Evolutionary conservation across 1,140 invertebrate species (phyloP), one percentile per base, ranked within the genome.

Genomic region (Alviniconcha marisindica): DNA sequence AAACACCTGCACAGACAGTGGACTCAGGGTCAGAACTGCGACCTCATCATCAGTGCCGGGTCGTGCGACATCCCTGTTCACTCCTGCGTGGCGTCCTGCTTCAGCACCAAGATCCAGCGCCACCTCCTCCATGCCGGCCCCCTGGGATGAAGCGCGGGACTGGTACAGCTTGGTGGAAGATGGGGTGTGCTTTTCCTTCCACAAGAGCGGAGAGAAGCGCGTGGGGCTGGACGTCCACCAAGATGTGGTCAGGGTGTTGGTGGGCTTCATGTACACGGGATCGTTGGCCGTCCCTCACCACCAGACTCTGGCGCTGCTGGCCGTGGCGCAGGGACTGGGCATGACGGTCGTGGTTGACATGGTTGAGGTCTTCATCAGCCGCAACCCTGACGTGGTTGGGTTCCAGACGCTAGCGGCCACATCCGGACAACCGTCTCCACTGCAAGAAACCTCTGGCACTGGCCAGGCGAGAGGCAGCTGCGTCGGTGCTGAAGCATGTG

Each of bases 191-290:
- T 71, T 36, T 18, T 40, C 31, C 36, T 71, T 71, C 36, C 15
- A 7, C 31, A 24, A 40, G 2, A 40, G 10, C 5, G 69, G 69
- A 15, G 69, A 71, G 36, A 77, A 77, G 74, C 33, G n/a, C 18
- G n/a, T 77, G 5, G 48, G 21, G 12, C 42, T 77, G 1, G 28
- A 77, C 44, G n/a, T 77, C 28, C 24, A 51, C 18, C 24, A 33
- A 12, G 42, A 36, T n/a, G 2, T 51, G 24, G 18, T 77, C 31
- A 14, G 28, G 36, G 44, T 12, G 3, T 36, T 77, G 74, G 74
- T 77, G 36, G 48, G 74, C 1, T 77, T 44, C n/a, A 77, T 77
- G 42, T 77, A 77, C 44, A 77, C 74, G 24, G 74, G 74, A 14
- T 77, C 31, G 18, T n/a, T 77, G 74, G 28, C 42, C 14, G 74